Evolutionary conservation across 2,797 vertebrate species (phyloP), one percentile per base, ranked within the genome.

Genomic region (Myotis vivesi): DNA sequence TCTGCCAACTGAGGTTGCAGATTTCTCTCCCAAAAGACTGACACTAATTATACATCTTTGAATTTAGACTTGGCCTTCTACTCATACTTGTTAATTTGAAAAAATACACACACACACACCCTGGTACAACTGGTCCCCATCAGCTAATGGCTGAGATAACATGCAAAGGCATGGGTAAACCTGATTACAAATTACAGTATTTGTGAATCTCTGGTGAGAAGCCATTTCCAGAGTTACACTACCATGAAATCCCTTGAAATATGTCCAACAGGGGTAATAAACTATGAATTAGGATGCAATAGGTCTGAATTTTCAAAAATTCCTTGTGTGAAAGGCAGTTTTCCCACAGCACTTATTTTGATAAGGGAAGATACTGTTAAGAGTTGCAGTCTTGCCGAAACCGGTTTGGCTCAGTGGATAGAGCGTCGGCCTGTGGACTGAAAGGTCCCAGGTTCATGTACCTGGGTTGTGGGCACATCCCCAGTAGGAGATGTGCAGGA

Each of bases 371-470:
- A 22, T 66, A 38, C 22, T 44, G 57, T 83, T 79, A 69, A 69
- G 68, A 30, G 3, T 66, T 96, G 41, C 53, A 88, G 25, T 82
- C 49, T 92, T 94, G n/a, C n/a, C n/a, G n/a, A n/a, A n/a, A n/a
- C n/a, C n/a, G n/a, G n/a, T n/a, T n/a, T n/a, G n/a, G n/a, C n/a
- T n/a, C n/a, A n/a, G n/a, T n/a, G n/a, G n/a, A n/a, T n/a, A n/a
- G n/a, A n/a, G n/a, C n/a, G n/a, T n/a, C n/a, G n/a, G n/a, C n/a
- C n/a, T n/a, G n/a, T n/a, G n/a, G n/a, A n/a, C n/a, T n/a, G n/a
- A n/a, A n/a, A n/a, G n/a, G n/a, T n/a, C n/a, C n/a, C n/a, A n/a
- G n/a, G n/a, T n/a, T n/a, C n/a, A n/a, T n/a, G n/a, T n/a, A n/a
- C n/a, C n/a, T n/a, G n/a, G n/a, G n/a, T n/a, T n/a, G n/a, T n/a